Conservation (phyloP, 2,888 invertebrate genomes). For the Tiphia femorata region DNA sequence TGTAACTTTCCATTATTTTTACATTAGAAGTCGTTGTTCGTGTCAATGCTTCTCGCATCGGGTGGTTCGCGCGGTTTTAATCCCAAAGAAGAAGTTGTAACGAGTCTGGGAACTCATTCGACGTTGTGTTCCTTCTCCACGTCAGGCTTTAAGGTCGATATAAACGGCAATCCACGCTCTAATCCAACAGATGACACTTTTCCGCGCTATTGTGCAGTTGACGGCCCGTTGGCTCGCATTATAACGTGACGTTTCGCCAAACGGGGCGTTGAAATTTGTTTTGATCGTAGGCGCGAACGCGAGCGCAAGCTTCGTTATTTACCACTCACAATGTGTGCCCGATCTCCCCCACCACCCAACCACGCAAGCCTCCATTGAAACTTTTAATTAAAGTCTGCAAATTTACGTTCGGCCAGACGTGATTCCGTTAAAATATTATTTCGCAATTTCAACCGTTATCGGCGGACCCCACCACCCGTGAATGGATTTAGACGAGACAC, state of each 20-base stretch:
- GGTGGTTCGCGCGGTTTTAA: no score
- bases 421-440: slow-evolving; percentile 54
- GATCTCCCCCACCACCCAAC: slow-evolving; percentile 10
- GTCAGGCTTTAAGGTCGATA: background rate
- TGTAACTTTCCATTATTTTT: no score
- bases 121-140: background rate
- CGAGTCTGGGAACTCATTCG: no score
- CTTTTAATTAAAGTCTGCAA: slow-evolving; percentile 56
- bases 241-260: slow-evolving; percentile 28
- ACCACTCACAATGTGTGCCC: slow-evolving; percentile 37
- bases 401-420: slow-evolving; percentile 50
- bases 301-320: slow-evolving; percentile 37
- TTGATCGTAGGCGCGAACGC: slow-evolving; percentile 30
- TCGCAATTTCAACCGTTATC: slow-evolving; percentile 46
- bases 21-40: no score
- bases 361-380: slow-evolving; percentile 39
- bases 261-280: slow-evolving; percentile 43
- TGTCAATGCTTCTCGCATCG: no score
- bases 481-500: slow-evolving; percentile 39
- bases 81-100: background rate
- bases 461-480: slow-evolving; percentile 18
- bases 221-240: slow-evolving; percentile 16
- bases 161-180: background rate
- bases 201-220: slow-evolving; percentile 18
- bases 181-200: slow-evolving; percentile 13